Base-by-base conservation (phyloP, 2,888 invertebrate genomes). In the Phalera bucephala region DNA sequence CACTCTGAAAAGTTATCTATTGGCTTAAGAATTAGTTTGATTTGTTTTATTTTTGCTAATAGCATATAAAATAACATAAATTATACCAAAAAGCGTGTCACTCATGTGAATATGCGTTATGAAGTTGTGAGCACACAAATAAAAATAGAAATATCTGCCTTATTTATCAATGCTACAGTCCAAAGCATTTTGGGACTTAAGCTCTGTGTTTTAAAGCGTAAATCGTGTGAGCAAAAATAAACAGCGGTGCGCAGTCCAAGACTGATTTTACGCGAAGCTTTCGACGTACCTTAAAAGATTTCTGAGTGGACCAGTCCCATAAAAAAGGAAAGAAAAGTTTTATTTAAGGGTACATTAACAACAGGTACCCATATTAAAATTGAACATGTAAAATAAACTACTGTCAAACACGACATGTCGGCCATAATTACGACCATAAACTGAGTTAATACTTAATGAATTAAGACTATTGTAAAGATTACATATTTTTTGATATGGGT, bases 201-300 rank as follows among this genome's bases (percentile, higher is more conserved):
- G 81, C 78, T 55, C 54, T 53, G 73, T 73, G 72, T 68, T 45
- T 58, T 61, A 72, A 86, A 85, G 85, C 84, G 67, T 66, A 68
- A 75, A 71, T 66, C 57, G 69, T 77, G 84, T 77, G 71, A 72
- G 71, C 67, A 56, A 62, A 71, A 71, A 64, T 40, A 52, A 54
- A 72, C 68, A 80, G 79, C 73, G 72, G 76, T 76, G 77, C 64
- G 59, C 42, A 56, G 62, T 71, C 64, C 57, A 55, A 44, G n/a
- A n/a, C 3, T 26, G 26, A 26, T 9, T 56, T 48, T 66, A 71
- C 79, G 76, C 71, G 70, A 85, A 87, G 84, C 85, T 62, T 67
- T 70, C 65, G 79, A 89, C 88, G 71, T 89, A 89, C 88, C 89
- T 89, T 81, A 89, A 76, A 53, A 89, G 84, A 73, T 88, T 88